Evolutionary conservation across 2,888 invertebrate genomes (phyloP).

Genomic region (Diloba caeruleocephala): DNA sequence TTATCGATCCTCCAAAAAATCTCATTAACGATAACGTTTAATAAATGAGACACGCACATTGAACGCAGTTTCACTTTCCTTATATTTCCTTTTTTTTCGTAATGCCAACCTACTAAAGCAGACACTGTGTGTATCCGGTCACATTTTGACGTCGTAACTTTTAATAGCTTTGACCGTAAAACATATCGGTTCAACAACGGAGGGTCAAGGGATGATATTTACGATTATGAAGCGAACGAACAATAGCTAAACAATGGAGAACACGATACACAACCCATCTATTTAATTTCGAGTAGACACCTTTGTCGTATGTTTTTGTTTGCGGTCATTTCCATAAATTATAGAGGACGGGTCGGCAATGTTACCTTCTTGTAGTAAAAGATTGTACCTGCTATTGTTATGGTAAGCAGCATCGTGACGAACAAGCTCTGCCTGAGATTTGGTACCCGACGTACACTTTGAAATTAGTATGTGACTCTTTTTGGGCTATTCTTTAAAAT

Average conservation of each 20-base stretch:
- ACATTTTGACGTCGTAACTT: conserved; percentile 44
- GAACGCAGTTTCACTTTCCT: conserved; percentile 19
- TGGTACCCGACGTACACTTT: conserved; percentile 63
- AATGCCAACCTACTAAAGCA: conserved; percentile 29
- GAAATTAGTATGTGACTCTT: conserved; percentile 42
- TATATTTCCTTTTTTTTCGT: conserved; percentile 21
- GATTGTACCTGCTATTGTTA: conserved; percentile 84
- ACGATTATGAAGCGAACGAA: conserved; percentile 73
- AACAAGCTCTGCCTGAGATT: conserved; percentile 76
- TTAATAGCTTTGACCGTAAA: conserved; percentile 58
- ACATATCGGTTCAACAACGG: conserved; percentile 46
- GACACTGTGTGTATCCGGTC: conserved; percentile 43
- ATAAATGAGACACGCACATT: conserved; percentile 22
- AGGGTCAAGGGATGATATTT: conserved; percentile 77
- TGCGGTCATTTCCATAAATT: conserved; percentile 88
- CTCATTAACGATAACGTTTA: conserved; percentile 23
- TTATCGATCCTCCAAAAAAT: conserved; percentile 9
- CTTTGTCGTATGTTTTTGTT: conserved; percentile 87
- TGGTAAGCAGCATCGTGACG: conserved; percentile 82
- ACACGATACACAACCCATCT: conserved; percentile 83
- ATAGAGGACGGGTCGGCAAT: conserved; percentile 75
- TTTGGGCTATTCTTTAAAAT: conserved; percentile 28
- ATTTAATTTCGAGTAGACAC: conserved; percentile 88
- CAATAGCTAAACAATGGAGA: conserved; percentile 81
- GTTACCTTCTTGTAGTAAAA: conserved; percentile 64